Percentiles rank a stretch among this genome's conserved stretches.
phyloP scores from a whole-genome alignment of 2,888 invertebrate genomes.

The Drosophila emarginata region DNA sequence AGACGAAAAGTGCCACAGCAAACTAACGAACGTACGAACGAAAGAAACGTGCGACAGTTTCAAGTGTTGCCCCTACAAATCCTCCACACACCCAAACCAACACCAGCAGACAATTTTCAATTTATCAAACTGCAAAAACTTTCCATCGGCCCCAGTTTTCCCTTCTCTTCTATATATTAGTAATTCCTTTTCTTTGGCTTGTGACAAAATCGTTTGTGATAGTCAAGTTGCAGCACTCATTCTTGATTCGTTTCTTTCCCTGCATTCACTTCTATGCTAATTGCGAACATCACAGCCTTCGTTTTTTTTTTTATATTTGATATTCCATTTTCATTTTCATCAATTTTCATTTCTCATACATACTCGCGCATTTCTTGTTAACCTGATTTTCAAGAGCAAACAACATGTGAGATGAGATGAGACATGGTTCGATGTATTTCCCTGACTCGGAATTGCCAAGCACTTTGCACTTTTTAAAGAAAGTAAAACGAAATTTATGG shows the following conservation, averaged over 20 bases:
- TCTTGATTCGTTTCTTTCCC: neutral
- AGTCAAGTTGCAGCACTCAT: constrained; percentile 3
- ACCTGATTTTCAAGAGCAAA: constrained; percentile 43
- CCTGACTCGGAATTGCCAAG: constrained; percentile 11
- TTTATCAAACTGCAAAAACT: constrained; percentile 35
- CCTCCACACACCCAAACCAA: neutral
- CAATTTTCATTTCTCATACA: neutral
- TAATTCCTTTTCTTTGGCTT: neutral
- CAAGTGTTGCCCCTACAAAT: neutral
- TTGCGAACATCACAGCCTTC: constrained; percentile 18
- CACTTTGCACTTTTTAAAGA: constrained; percentile 13
- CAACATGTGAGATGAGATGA: neutral
- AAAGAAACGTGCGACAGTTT: constrained; percentile 37
- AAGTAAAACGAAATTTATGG: constrained; percentile 26
- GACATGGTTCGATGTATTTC: neutral
- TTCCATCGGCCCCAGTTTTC: neutral
- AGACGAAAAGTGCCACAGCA: constrained; percentile 36
- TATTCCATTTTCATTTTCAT: constrained; percentile 6
- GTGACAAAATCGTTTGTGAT: constrained; percentile 8
- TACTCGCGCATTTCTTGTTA: constrained; percentile 55
- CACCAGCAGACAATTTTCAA: constrained; percentile 33
- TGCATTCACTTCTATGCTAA: constrained; percentile 27
- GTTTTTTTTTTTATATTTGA: neutral
- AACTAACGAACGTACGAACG: constrained; percentile 48
- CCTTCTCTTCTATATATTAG: neutral